Base-by-base conservation (phyloP, 2,888 invertebrate genomes). In the Macroteleia sp. region DNA sequence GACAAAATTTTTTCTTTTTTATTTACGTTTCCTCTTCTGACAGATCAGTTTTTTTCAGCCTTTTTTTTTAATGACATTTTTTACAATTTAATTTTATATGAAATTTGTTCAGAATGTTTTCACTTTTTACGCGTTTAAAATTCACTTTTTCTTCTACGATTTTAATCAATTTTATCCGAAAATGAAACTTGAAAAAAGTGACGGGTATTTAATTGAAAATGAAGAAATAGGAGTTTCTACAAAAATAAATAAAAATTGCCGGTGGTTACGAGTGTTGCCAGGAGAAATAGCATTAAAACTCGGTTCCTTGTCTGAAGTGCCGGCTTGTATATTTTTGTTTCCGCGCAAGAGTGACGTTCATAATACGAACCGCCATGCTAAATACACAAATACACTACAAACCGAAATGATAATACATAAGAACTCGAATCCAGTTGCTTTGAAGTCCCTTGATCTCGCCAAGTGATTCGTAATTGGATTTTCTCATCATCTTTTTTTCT, bases 291-390 rank as follows among this genome's bases (percentile, higher is more conserved):
- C 80, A 75, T 70, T 80, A 79, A 82, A 81, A 79, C 62, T 42
- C 67, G 64, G 59, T 77, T 83, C 80, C 85, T 85, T 85, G 85
- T 85, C 81, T 81, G 79, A 80, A 61, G 64, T 75, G 80, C 79
- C 81, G 82, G 50, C 77, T 64, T 79, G 87, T 87, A 81, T 88
- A 86, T 88, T 87, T 84, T 85, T 81, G 82, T 87, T 87, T 74
- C 81, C 71, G 71, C 73, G 71, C 77, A 79, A 79, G 82, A 83
- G 80, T 81, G 82, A 83, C 64, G 84, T 75, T 82, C 80, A 81
- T 81, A 85, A 85, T 85, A 86, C 85, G 84, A 85, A 77, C 82
- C 81, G 78, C 79, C 77, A 80, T 82, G 79, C 79, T 82, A 80
- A 78, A 80, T 80, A 84, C 77, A 85, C 85, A 85, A 85, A 85